phyloP scores from a whole-genome alignment of 2,888 invertebrate genomes.

The Drosophila bunnanda region DNA sequence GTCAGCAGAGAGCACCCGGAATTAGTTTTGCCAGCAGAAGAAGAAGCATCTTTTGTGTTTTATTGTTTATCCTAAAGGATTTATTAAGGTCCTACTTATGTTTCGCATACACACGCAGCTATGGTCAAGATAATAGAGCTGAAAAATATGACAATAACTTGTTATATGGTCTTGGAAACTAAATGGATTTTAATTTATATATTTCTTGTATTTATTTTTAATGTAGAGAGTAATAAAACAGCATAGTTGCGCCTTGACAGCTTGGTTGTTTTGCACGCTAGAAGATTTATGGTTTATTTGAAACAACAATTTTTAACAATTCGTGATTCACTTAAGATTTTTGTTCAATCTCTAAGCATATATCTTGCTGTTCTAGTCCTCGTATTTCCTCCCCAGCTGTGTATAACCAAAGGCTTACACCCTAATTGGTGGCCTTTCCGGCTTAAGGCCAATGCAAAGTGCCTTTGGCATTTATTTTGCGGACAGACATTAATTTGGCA shows the following conservation, averaged over 20 bases:
- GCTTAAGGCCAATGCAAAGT: constrained; percentile 18
- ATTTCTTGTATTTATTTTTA: not conserved
- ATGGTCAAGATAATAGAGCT: not conserved
- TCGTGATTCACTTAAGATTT: not conserved
- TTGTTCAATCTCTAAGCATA: not conserved
- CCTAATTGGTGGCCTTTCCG: constrained; percentile 54
- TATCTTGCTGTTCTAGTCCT: no score
- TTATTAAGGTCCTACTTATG: constrained; percentile 31
- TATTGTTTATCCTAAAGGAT: constrained; percentile 44
- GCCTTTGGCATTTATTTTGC: constrained; percentile 47
- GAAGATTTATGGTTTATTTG: not conserved
- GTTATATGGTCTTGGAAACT: not conserved
- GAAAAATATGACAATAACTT: not conserved
- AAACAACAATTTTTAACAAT: not conserved
- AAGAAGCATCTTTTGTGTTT: constrained; percentile 35
- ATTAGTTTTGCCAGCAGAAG: constrained; percentile 31
- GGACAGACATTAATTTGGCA: constrained; percentile 52
- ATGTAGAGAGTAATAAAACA: not conserved
- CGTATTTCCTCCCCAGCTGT: not conserved
- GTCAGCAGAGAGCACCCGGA: constrained; percentile 19
- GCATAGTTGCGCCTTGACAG: not conserved
- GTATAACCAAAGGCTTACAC: not conserved
- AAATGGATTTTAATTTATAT: not conserved
- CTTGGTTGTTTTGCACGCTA: not conserved
- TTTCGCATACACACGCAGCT: constrained; percentile 3